Evolutionary conservation across 2,888 invertebrate species (phyloP), one percentile per base, ranked within the genome.

Genomic region (Salpingus planirostris): DNA sequence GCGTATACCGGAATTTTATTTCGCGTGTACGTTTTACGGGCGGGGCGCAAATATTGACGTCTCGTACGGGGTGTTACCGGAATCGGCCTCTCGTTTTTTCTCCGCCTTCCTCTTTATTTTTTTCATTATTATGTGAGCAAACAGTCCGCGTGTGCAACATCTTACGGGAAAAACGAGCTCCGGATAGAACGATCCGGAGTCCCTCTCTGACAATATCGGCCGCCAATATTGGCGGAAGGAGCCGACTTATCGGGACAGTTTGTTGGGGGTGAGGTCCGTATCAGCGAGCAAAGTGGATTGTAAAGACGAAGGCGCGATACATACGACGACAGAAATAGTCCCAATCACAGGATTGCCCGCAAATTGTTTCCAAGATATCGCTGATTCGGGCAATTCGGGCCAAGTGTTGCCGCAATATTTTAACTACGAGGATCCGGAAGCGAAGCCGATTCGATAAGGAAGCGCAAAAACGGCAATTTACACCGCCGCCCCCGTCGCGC

Each of bases 321-420:
- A 52, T 48, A 49, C 43, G 50, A 49, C 42, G 55, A 54, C 55
- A 50, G 54, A 47, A 56, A 56, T 52, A 50, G 57, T 52, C 47
- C 54, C 57, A 57, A 59, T 59, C 56, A 54, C 48, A 39, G 52
- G 54, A 58, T 57, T 57, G 59, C 49, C 56, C 54, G 52, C 56
- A 59, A 60, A 59, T 59, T 57, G 58, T 56, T 55, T 54, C 46
- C 51, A 35, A 54, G 58, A 59, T 57, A 57, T 55, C 52, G 52
- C 47, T 50, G 48, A 52, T 49, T 52, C 44, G 42, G 36, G 48
- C 55, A 52, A 55, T 59, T 58, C 48, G 40, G 47, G 48, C 52
- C 52, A 52, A 53, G 46, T 52, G 55, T 55, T 55, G 50, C 47
- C 41, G 29, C 44, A 41, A 47, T 48, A 52, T 50, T 50, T 49